phyloP scores from a whole-genome alignment of 2,797 vertebrate species.

The Eospalax fontanierii region DNA sequence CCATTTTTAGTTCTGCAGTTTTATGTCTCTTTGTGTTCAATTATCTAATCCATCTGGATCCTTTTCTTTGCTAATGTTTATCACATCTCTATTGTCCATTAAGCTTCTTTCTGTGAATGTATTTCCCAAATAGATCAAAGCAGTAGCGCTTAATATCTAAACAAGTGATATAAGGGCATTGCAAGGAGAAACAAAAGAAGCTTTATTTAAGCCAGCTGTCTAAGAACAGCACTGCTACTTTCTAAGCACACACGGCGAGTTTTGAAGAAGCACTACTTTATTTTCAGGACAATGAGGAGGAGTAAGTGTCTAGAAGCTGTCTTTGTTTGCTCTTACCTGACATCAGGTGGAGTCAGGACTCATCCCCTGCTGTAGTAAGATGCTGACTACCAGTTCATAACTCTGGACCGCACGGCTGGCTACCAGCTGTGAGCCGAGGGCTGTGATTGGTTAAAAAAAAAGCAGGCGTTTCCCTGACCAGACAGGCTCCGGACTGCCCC shows the following conservation, averaged over 20 bases:
- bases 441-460: constrained; percentile 25
- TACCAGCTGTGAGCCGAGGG: neutral
- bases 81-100: neutral
- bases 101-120: constrained; percentile 14
- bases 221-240: neutral
- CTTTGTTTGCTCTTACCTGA: constrained; percentile 52
- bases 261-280: constrained; percentile 22
- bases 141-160: neutral
- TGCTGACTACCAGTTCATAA: neutral
- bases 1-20: constrained; percentile 35
- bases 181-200: neutral
- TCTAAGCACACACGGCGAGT: neutral
- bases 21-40: constrained; percentile 37
- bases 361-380: neutral
- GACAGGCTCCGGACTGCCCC: neutral
- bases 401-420: fast-evolving
- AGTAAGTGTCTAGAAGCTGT: neutral
- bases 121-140: constrained; percentile 44
- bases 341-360: neutral
- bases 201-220: neutral
- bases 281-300: neutral
- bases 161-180: neutral
- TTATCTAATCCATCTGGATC: neutral
- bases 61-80: neutral
- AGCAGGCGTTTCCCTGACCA: neutral